These are phyloP conservation scores for Morone saxatilis DNA, from an alignment of 2,113 vertebrate genomes.

Conservation along the genomic window DNA sequence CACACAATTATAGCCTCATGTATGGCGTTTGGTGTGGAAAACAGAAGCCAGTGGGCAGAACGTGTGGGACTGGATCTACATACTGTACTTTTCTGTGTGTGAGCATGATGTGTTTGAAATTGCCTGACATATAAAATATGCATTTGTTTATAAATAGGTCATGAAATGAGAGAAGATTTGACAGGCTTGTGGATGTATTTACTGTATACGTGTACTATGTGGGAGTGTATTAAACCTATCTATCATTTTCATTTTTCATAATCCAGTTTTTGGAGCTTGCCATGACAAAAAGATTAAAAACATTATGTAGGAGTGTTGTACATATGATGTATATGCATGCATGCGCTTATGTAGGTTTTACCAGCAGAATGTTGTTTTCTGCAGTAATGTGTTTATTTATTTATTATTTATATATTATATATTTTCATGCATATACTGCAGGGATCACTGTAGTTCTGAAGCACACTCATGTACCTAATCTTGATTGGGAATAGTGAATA, in stretches of 20 bases:
- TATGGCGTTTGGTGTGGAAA: slow-evolving; percentile 41
- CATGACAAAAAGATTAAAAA: slow-evolving; percentile 8
- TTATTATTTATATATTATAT: not conserved
- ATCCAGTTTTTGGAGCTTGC: not conserved
- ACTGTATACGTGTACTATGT: slow-evolving; percentile 29
- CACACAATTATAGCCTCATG: slow-evolving; percentile 39
- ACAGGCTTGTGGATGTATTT: not conserved
- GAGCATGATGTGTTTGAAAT: slow-evolving; percentile 43
- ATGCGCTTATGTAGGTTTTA: not conserved
- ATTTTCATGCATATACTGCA: not conserved
- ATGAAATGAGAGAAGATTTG: slow-evolving; percentile 26
- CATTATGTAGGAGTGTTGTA: not conserved
- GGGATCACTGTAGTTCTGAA: not conserved
- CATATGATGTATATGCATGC: not conserved
- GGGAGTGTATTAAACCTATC: too few relatives aligned
- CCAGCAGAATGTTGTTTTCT: not conserved
- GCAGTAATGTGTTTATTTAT: not conserved
- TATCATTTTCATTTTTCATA: not conserved
- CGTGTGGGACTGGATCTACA: slow-evolving; percentile 69
- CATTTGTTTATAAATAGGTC: slow-evolving; percentile 62
- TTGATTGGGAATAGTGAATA: not conserved
- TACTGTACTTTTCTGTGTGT: slow-evolving; percentile 57
- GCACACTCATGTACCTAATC: not conserved
- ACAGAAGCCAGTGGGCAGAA: slow-evolving; percentile 59
- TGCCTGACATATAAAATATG: slow-evolving; percentile 62